phyloP scores from a whole-genome alignment of 2,113 vertebrate species.

The Electrona antarctica region DNA sequence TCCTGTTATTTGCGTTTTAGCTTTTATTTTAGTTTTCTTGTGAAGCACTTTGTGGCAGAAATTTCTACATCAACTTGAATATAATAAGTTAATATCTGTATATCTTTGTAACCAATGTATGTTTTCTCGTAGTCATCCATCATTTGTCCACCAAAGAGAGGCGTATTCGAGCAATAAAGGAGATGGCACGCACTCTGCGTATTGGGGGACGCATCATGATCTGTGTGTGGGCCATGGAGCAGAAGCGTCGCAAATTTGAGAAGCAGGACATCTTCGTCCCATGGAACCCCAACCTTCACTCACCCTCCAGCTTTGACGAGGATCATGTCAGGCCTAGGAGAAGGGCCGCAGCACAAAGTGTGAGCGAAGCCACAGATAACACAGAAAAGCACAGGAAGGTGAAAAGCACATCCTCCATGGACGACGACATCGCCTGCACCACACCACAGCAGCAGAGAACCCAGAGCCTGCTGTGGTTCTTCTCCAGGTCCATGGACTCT shows the following conservation, averaged over 20 bases:
- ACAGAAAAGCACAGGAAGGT: slow-evolving; percentile 76
- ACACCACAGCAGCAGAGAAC: slow-evolving; percentile 67
- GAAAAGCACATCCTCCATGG: slow-evolving; percentile 72
- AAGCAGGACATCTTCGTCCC: slow-evolving; percentile 85
- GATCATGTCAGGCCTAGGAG: slow-evolving; percentile 33
- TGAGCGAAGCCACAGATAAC: slow-evolving; percentile 53
- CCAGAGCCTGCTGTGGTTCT: slow-evolving; percentile 77
- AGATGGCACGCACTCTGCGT: slow-evolving; percentile 81
- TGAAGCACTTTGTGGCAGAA: too few species aligned
- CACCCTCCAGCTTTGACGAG: slow-evolving; percentile 23
- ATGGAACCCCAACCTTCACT: slow-evolving; percentile 78
- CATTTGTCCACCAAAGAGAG: slow-evolving; percentile 82
- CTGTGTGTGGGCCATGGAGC: slow-evolving; percentile 88
- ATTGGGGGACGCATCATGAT: slow-evolving; percentile 87
- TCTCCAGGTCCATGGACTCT: slow-evolving; percentile 82
- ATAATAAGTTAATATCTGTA: too few species aligned
- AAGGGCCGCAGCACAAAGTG: slow-evolving; percentile 60
- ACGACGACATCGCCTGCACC: slow-evolving; percentile 43
- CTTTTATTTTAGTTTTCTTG: neutral
- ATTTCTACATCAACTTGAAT: too few species aligned
- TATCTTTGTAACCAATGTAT: neutral
- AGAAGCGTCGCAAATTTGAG: slow-evolving; percentile 82
- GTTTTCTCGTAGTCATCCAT: slow-evolving; percentile 75
- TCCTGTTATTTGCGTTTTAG: neutral
- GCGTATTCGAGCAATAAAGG: slow-evolving; percentile 76